Conservation (phyloP, 2,888 invertebrate species). For the Drosophila mayaguana region DNA sequence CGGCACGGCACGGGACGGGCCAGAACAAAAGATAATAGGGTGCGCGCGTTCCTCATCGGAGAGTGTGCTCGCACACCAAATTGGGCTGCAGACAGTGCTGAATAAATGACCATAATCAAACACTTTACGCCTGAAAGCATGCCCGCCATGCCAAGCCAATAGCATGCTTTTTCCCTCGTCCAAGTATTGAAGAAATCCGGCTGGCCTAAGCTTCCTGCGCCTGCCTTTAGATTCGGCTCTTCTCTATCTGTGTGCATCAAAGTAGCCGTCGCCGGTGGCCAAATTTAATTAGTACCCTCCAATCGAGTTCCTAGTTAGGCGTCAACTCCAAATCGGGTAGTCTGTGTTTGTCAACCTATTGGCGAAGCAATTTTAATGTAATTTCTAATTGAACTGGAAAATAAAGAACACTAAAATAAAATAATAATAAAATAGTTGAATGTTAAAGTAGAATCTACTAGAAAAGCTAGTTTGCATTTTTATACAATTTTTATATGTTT, state of each 20-base stretch:
- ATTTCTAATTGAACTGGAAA: too few relatives aligned
- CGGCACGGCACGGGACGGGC: slow-evolving; percentile 19
- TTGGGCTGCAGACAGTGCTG: slow-evolving; percentile 51
- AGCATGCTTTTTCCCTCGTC: not conserved
- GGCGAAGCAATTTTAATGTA: not conserved
- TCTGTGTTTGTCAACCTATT: slow-evolving; percentile 4
- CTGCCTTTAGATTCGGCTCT: slow-evolving; percentile 10
- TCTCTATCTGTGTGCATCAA: slow-evolving; percentile 53
- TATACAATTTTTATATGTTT: too few relatives aligned
- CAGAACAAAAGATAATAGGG: slow-evolving; percentile 52
- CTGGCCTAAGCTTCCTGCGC: slow-evolving; percentile 40
- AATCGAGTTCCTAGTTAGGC: slow-evolving; percentile 30
- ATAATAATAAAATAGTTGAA: too few relatives aligned
- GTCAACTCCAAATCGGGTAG: slow-evolving; percentile 8
- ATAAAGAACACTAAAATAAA: too few relatives aligned
- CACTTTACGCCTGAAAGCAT: slow-evolving; percentile 82
- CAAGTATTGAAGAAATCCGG: slow-evolving; percentile 40
- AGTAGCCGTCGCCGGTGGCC: slow-evolving; percentile 65
- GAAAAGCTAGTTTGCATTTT: too few relatives aligned
- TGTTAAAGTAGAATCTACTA: too few relatives aligned
- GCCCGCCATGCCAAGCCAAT: slow-evolving; percentile 19
- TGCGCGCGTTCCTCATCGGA: slow-evolving; percentile 7
- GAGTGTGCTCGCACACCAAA: slow-evolving; percentile 9
- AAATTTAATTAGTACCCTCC: slow-evolving; percentile 73
- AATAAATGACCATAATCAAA: slow-evolving; percentile 82